Evolutionary conservation across 2,113 vertebrate species (phyloP), one percentile per base, ranked within the genome.

Genomic region (Varanus salvator): DNA sequence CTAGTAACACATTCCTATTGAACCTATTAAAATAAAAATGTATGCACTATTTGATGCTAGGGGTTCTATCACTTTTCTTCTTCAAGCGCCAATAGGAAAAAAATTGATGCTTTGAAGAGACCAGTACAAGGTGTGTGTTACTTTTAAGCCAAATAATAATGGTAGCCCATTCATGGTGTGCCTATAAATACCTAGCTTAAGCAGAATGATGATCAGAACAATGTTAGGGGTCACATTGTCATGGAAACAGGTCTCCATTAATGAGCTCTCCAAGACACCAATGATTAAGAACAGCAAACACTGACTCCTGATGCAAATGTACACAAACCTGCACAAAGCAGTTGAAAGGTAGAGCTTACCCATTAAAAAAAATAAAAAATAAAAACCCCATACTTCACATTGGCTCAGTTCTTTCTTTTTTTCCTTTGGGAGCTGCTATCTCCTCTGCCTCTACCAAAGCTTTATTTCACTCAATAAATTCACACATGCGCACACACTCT

Each of bases 211-310:
- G 92, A 90, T 90, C 92, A 6, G 31, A 89, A 74, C 84, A 54
- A 89, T 93, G 91, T 1, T 80, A 94, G 91, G 93, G 95, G 95
- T 95, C 94, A 90, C 21, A 95, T 95, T 66, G 96, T 92, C 96
- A 95, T 95, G 93, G 95, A 92, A 96, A 96, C 95, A 82, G 87
- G 89, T 87, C 92, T 60, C 91, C 90, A 19, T 92, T 94, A 95
- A 96, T 34, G 93, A 95, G 93, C 93, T 88, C 88, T 89, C 87
- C 7, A 19, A 89, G 92, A 75, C 91, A 25, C 0, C 31, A 88
- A 87, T 75, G 94, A 94, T 95, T 92, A 85, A 93, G 92, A 84
- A 69, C 77, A 81, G 90, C 44, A 91, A 93, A 90, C 29, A 91
- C 6, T 25, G 93, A 94, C 34, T 44, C 90, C 4, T 23, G 44